Evolutionary conservation across 2,797 vertebrate genomes (phyloP).

Genomic region (Furcifer pardalis): DNA sequence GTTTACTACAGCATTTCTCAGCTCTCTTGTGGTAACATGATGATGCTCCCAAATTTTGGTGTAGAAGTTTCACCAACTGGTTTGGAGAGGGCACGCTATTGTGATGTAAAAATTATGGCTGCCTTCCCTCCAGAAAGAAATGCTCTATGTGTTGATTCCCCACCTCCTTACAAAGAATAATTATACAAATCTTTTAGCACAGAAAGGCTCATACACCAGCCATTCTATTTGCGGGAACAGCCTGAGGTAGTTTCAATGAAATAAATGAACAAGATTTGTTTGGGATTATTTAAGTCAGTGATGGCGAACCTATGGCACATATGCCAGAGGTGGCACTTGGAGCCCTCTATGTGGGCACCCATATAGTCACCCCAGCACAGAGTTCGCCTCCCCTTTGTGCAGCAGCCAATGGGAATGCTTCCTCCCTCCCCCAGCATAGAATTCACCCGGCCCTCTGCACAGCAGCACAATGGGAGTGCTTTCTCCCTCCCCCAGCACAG

Average conservation of each 20-base stretch:
- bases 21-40: slow-evolving; percentile 31
- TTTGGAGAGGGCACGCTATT: background rate
- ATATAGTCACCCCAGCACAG: no score
- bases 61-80: background rate
- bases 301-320: no score
- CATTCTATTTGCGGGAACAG: background rate
- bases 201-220: slow-evolving; percentile 8
- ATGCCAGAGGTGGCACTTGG: no score
- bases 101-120: background rate
- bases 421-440: no score
- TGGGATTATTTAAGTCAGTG: slow-evolving; percentile 28
- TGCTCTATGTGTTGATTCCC: background rate
- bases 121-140: background rate
- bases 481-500: no score
- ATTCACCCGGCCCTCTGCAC: no score
- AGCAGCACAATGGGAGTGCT: no score
- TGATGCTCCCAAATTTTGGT: background rate
- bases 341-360: no score
- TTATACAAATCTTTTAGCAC: background rate
- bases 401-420: no score
- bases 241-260: background rate
- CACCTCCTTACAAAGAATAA: background rate
- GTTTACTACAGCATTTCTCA: background rate
- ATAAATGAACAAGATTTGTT: slow-evolving; percentile 24
- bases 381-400: no score